phyloP scores from a whole-genome alignment of 2,113 vertebrate genomes.

The Ptychochromis oligacanthus region DNA sequence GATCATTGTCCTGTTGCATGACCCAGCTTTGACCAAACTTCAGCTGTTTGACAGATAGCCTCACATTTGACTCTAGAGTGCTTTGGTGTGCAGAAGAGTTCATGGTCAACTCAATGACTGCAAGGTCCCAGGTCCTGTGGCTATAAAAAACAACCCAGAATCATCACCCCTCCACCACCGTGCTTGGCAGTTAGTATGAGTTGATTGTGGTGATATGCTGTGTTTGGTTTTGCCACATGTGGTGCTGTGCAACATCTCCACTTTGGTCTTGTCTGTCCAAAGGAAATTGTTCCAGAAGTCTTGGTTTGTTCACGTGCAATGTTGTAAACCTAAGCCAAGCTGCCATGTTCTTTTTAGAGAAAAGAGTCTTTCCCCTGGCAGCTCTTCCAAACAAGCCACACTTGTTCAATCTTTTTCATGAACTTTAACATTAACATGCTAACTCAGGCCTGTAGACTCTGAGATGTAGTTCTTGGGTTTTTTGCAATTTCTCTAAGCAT shows the following conservation, averaged over 20 bases:
- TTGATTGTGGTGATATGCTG: neutral
- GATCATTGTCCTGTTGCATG: no score
- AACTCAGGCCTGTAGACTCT: no score
- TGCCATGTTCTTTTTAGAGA: neutral
- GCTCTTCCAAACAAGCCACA: neutral
- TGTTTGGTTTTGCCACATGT: neutral
- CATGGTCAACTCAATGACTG: no score
- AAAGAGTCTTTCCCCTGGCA: neutral
- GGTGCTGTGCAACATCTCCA: neutral
- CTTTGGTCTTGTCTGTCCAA: neutral
- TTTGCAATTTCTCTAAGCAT: neutral
- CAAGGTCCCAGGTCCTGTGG: no score
- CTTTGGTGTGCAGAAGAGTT: no score
- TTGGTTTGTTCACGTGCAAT: neutral
- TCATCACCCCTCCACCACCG: neutral
- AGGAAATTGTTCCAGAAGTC: neutral
- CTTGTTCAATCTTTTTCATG: neutral
- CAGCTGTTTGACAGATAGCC: no score
- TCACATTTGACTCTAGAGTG: no score
- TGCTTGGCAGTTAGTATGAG: neutral
- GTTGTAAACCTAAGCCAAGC: neutral
- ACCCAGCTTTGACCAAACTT: no score
- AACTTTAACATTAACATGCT: neutral
- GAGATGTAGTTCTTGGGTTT: no score
- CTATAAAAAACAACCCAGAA: neutral